Base-by-base conservation (phyloP, 1,140 invertebrate species). In the Lasaia peninsularis region DNA sequence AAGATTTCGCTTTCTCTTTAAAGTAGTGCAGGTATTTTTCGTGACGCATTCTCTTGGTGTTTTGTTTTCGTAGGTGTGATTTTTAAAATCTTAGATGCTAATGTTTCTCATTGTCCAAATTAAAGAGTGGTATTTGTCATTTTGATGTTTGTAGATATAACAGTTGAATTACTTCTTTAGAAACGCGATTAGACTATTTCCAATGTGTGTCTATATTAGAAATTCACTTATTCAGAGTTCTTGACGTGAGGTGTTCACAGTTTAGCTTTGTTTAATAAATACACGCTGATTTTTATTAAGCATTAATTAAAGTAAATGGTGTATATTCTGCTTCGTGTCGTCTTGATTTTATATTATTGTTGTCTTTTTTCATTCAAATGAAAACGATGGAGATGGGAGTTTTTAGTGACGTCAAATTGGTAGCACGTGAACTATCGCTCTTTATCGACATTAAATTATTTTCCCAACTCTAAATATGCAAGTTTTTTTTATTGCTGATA, bases 1-100 rank as follows among this genome's bases (percentile, higher is more conserved):
- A 73, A 53, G 69, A 69, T 84, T n/a, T 79, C 73, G 78, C 82
- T 82, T 84, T 73, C 71, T 75, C 67, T 71, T 65, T 81, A 75
- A 84, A 80, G 76, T 32, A 52, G 71, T 84, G 79, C 85, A 70
- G 76, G 80, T 66, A 77, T 60, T 67, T 75, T 73, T 69, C 67
- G 60, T 76, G 70, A 75, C 79, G 73, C 65, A 54, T 70, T 74
- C 72, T 80, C 62, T 70, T 65, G 78, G 74, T 79, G 60, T 72
- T 80, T 73, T 50, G 51, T 67, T 82, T 78, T 63, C 1, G 74
- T 80, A 70, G 60, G 72, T 75, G 75, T 84, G 73, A 66, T 78
- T 80, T 84, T 82, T 73, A 67, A 61, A 76, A 58, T 78, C 71
- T 81, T 80, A 82, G 71, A 69, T 60, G 74, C 67, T 59, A 65